phyloP scores from a whole-genome alignment of 2,888 invertebrate genomes.

The Nyleta sp. region DNA sequence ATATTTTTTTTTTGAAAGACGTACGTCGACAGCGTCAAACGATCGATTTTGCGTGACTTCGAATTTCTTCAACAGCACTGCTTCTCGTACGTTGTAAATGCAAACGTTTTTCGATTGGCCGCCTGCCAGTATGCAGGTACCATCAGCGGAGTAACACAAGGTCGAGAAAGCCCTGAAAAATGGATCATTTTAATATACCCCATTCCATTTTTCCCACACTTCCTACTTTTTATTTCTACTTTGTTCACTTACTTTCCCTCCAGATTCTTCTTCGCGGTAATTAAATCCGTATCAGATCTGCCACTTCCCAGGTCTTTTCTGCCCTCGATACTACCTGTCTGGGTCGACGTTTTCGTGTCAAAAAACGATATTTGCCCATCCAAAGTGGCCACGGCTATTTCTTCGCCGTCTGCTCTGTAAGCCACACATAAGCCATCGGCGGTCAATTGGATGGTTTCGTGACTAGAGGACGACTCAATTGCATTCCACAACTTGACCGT shows the following conservation, averaged over 20 bases:
- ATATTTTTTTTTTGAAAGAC: conserved; percentile 12
- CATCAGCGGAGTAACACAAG: conserved; percentile 97
- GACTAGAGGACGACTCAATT: conserved; percentile 90
- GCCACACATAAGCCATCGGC: conserved; percentile 93
- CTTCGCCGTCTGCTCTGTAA: conserved; percentile 95
- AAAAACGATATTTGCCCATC: conserved; percentile 94
- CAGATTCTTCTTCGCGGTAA: conserved; percentile 93
- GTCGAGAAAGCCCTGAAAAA: conserved; percentile 92
- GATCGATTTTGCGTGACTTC: conserved; percentile 97
- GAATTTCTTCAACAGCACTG: conserved; percentile 94
- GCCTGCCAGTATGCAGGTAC: conserved; percentile 93
- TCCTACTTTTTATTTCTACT: too few relatives aligned
- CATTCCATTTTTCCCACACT: background rate
- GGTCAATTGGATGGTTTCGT: conserved; percentile 90
- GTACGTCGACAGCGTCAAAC: conserved; percentile 92
- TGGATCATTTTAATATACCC: background rate
- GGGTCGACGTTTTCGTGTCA: conserved; percentile 87
- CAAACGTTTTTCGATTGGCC: conserved; percentile 98
- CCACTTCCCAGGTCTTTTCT: conserved; percentile 94
- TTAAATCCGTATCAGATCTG: conserved; percentile 90
- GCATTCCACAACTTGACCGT: conserved; percentile 96
- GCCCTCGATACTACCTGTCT: conserved; percentile 93
- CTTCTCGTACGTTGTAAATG: conserved; percentile 93
- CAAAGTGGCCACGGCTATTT: conserved; percentile 96
- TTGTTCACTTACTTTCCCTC: conserved; percentile 95